Evolutionary conservation across 2,797 vertebrate species (phyloP).

Genomic region (Hippocampus kuda): DNA sequence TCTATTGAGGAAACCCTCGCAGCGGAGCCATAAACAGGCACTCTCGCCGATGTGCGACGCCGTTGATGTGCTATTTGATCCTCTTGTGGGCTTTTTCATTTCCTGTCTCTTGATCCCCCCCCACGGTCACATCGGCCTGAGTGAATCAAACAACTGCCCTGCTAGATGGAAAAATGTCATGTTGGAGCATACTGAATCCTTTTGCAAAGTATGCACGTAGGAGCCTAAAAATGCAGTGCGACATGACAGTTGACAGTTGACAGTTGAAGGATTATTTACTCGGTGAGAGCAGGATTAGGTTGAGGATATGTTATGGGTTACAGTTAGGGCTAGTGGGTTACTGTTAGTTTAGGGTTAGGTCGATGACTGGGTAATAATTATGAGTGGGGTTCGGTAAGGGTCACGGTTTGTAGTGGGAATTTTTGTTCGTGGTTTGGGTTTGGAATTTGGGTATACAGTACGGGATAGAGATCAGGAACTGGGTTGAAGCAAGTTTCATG

Average conservation of each 20-base stretch:
- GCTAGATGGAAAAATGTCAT: not conserved
- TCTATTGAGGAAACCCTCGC: conserved; percentile 37
- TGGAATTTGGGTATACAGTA: not conserved
- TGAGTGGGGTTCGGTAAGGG: not conserved
- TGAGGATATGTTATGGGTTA: not conserved
- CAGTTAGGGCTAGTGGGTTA: not conserved
- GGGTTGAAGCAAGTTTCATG: not conserved
- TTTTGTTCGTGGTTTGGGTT: too few species aligned
- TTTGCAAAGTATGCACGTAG: not conserved
- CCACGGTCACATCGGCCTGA: conserved; percentile 34
- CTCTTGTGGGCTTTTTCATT: conserved; percentile 33
- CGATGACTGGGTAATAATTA: too few species aligned
- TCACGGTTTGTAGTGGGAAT: not conserved
- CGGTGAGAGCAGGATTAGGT: not conserved
- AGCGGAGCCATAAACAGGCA: conserved; percentile 44
- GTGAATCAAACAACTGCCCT: conserved; percentile 29
- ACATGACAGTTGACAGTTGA: not conserved
- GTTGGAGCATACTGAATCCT: not conserved
- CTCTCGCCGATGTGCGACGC: conserved; percentile 17
- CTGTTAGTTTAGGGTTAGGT: not conserved
- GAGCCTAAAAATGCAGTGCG: not conserved
- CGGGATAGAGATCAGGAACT: not conserved
- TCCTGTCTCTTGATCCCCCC: conserved; percentile 37
- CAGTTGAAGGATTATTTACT: not conserved
- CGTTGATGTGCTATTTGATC: conserved; percentile 42